phyloP scores from a whole-genome alignment of 1,140 invertebrate species.

The Aphaenogaster floridana region DNA sequence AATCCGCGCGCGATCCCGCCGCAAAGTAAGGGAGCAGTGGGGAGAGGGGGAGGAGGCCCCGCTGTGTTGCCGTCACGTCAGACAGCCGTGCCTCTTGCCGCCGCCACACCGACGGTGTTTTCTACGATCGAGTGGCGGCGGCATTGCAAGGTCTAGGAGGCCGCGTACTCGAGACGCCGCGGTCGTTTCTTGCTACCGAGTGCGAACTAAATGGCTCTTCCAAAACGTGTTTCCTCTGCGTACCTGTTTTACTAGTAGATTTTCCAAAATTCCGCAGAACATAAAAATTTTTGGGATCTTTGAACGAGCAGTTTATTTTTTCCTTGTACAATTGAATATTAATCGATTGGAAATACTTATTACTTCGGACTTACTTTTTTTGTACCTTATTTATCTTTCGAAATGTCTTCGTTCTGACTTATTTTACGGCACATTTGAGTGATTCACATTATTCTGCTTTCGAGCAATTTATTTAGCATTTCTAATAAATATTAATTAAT shows the following conservation, averaged over 20 bases:
- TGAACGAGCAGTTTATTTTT: neutral
- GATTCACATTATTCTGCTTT: neutral
- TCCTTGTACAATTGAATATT: neutral
- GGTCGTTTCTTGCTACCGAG: slow-evolving; percentile 26
- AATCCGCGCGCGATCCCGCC: slow-evolving; percentile 49
- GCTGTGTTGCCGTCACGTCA: slow-evolving; percentile 80
- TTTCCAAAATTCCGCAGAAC: neutral
- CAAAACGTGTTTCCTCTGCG: neutral
- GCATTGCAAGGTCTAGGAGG: slow-evolving; percentile 88
- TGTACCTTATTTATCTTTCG: neutral
- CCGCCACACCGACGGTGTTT: slow-evolving; percentile 80
- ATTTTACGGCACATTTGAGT: neutral
- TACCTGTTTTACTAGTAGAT: neutral
- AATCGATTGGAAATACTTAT: neutral
- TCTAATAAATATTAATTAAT: neutral
- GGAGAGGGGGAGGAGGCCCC: slow-evolving; percentile 53
- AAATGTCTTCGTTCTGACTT: neutral
- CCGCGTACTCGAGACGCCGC: slow-evolving; percentile 71
- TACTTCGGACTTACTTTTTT: neutral
- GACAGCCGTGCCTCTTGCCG: slow-evolving; percentile 74
- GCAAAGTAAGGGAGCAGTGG: slow-evolving; percentile 46
- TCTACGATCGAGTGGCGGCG: slow-evolving; percentile 85
- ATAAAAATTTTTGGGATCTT: neutral
- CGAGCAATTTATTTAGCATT: neutral
- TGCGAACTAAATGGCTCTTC: neutral